Evolutionary conservation across 2,797 vertebrate genomes (phyloP), one percentile per base, ranked within the genome.

Genomic region (Benthosema pterotum): DNA sequence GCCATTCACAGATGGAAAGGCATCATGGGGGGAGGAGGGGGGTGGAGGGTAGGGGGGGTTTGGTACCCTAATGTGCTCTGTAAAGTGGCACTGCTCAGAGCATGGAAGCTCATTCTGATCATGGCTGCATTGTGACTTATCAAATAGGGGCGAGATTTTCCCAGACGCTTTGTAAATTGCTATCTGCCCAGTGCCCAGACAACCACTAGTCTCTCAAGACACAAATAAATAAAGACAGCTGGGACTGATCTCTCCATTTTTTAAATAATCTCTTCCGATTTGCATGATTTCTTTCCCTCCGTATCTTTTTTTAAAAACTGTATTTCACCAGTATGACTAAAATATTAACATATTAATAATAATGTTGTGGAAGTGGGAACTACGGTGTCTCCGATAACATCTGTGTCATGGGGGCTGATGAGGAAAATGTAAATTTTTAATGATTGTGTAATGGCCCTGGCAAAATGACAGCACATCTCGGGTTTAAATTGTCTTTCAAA

Each of bases 81-180:
- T 72, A 79, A 82, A 86, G 78, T 66, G 76, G 50, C 71, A 56
- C 65, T 15, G 59, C 62, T 74, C 68, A 14, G 67, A 67, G 69
- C 64, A 51, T 65, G 56, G 82, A 87, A 88, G 84, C 6, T 64
- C 71, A 87, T 87, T 83, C 75, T 84, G 79, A 71, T 79, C 73
- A 86, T 82, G 67, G 64, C 52, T 82, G 66, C 77, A 83, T 78
- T 60, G 56, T 54, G 49, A 75, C 72, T 56, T 81, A 60, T 53
- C 7, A 52, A 52, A 67, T 38, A 42, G 69, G 11, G 56, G 61
- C 61, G 45, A 70, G 65, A 77, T 64, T 48, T 63, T 57, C 72
- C 75, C 61, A 77, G 67, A 83, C 68, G 56, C 67, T 79, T n/a
- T 73, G 70, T 79, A 80, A 83, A 76, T 15, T 57, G 55, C 79